Evolutionary conservation across 2,888 invertebrate species (phyloP), one percentile per base, ranked within the genome.

Genomic region (Pollenia labialis): DNA sequence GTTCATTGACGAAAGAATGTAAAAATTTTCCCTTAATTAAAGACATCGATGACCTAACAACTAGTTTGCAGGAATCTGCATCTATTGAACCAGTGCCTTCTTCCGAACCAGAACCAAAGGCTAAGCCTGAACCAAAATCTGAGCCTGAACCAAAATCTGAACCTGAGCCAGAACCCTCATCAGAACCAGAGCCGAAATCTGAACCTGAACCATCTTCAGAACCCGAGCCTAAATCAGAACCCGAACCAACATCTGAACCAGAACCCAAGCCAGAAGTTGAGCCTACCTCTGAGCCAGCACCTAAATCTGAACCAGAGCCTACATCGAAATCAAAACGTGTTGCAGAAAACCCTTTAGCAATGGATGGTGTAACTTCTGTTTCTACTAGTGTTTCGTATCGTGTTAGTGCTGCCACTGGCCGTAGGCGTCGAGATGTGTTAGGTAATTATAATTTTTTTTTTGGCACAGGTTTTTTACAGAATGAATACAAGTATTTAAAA

Each of bases 301-400:
- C 94, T 0, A 91, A 92, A 88, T 90, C 94, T 16, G 92, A 90
- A 88, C 92, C 92, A 4, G 90, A 92, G 94, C 2, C 92, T 93
- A 85, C 90, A 75, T 89, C 90, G 0, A 95, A 95, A 85, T 90
- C 92, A 50, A 95, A 95, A 87, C 93, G 95, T 64, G 95, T 95
- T 0, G 95, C 95, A 0, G 91, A 94, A 50, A 94, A 94, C 85
- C 93, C 94, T 54, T 92, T 94, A 11, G 88, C 88, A 14, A 94
- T 94, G 40, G 93, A 95, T 77, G 96, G 96, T 56, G 96, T 96
- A 42, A 95, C 96, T 0, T 92, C 92, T 0, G 96, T 97, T 12
- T 96, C 96, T 90, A 97, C 97, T 0, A 97, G 97, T 90, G 96
- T 97, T 4, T 96, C 97, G 0, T 97, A 96, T 92, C 95, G 96